phyloP scores from a whole-genome alignment of 2,797 vertebrate genomes.

The Poeciliopsis gracilis region DNA sequence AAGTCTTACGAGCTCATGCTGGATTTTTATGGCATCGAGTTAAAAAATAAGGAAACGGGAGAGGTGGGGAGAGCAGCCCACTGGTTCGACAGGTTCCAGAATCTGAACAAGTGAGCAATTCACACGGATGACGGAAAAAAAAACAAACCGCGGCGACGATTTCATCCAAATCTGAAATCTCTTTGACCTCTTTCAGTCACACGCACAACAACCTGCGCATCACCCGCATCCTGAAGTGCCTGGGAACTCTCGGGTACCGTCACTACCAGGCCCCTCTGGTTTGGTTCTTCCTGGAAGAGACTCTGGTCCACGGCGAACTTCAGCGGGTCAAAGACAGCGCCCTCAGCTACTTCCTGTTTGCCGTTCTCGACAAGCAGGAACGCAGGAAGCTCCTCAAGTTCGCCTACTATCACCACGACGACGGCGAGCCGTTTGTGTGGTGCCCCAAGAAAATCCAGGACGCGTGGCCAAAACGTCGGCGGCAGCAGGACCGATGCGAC shows the following conservation, averaged over 20 bases:
- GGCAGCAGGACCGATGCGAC: no score
- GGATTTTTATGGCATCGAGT: conserved; percentile 90
- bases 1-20: conserved; percentile 91
- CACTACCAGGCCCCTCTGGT: conserved; percentile 89
- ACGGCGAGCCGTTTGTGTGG: conserved; percentile 85
- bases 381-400: conserved; percentile 83
- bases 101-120: conserved; percentile 85
- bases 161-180: neutral
- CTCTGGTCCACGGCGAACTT: conserved; percentile 74
- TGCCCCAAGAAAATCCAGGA: conserved; percentile 81
- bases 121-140: neutral
- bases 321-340: conserved; percentile 82
- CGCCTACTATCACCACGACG: conserved; percentile 82
- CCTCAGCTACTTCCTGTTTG: conserved; percentile 93
- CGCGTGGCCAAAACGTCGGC: neutral
- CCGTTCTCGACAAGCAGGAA: conserved; percentile 78
- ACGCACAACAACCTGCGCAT: conserved; percentile 93
- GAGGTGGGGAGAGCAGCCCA: conserved; percentile 76
- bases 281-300: conserved; percentile 89
- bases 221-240: conserved; percentile 94
- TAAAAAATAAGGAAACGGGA: conserved; percentile 76
- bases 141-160: neutral
- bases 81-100: conserved; percentile 83
- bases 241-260: conserved; percentile 87
- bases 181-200: conserved; percentile 66